A percentile compares a stretch with the other conserved stretches of the same genome.
Conservation (phyloP, 2,113 vertebrate species). For the Tenebrosternarchus preto region DNA sequence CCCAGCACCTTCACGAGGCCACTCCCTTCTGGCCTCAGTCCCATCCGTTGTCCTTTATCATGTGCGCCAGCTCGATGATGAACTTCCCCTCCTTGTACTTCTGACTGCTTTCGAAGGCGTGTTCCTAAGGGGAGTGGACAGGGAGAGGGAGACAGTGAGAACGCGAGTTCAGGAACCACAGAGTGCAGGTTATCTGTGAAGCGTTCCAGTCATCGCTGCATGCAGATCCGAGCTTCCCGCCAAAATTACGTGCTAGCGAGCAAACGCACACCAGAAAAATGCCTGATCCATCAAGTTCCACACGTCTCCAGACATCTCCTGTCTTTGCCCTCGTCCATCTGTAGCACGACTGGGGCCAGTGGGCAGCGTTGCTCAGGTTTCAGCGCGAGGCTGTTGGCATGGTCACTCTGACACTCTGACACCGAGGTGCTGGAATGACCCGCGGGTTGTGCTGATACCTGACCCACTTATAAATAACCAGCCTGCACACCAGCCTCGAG, state of each 20-base stretch:
- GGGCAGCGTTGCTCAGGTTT: constrained; percentile 61
- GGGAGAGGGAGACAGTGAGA: neutral
- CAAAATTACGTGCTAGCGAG: no score
- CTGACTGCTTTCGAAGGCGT: constrained; percentile 99
- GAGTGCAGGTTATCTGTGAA: no score
- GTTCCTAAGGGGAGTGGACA: constrained; percentile 78
- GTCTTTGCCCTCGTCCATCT: constrained; percentile 61
- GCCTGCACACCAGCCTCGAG: neutral
- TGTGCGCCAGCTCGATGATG: constrained; percentile 99
- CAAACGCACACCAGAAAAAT: no score
- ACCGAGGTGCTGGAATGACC: constrained; percentile 53
- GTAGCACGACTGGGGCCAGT: constrained; percentile 52
- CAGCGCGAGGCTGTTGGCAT: constrained; percentile 61
- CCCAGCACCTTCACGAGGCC: constrained; percentile 25
- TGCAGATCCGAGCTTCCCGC: no score
- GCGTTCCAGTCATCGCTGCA: no score
- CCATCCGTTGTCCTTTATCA: constrained; percentile 99
- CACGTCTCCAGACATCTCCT: no score
- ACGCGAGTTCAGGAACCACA: no score
- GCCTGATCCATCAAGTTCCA: no score
- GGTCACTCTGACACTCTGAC: constrained; percentile 61
- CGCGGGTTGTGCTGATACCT: constrained; percentile 62
- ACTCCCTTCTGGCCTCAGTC: constrained; percentile 79
- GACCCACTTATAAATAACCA: constrained; percentile 53
- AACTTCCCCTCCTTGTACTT: constrained; percentile 99